Percentiles rank a stretch among this genome's conserved stretches.
Conservation (phyloP, 2,888 invertebrate genomes). For the Elysia crispata region DNA sequence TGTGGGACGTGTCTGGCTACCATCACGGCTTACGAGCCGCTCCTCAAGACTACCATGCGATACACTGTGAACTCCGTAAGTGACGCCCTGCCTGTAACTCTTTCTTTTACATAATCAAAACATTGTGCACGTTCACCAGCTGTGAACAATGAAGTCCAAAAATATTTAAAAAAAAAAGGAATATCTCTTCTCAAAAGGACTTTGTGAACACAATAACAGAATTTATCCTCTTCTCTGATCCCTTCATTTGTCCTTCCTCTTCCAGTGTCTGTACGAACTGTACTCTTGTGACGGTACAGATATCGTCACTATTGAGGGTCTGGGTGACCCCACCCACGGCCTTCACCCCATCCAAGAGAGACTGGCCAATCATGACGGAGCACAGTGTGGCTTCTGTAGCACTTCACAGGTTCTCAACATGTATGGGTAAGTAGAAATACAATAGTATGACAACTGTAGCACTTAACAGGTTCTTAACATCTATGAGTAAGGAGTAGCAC, state of each 20-base stretch:
- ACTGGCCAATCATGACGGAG: slow-evolving; percentile 84
- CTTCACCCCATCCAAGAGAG: slow-evolving; percentile 84
- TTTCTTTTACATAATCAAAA: too few relatives aligned
- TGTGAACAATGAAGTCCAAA: too few relatives aligned
- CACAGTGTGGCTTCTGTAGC: slow-evolving; percentile 87
- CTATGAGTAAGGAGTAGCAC: too few relatives aligned
- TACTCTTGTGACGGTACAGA: slow-evolving; percentile 77
- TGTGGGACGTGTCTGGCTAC: slow-evolving; percentile 78
- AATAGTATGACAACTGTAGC: too few relatives aligned
- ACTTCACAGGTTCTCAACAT: slow-evolving; percentile 88
- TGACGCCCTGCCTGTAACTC: too few relatives aligned
- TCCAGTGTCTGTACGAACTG: slow-evolving; percentile 48
- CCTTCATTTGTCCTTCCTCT: neutral
- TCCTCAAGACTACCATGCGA: slow-evolving; percentile 55
- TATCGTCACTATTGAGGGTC: slow-evolving; percentile 85
- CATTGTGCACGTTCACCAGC: too few relatives aligned
- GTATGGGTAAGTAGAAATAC: slow-evolving; percentile 82
- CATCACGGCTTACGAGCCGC: slow-evolving; percentile 63
- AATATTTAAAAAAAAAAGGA: too few relatives aligned
- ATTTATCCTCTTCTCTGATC: neutral
- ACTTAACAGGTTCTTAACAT: too few relatives aligned
- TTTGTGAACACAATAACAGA: too few relatives aligned
- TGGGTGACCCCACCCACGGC: slow-evolving; percentile 82
- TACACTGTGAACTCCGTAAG: slow-evolving; percentile 73
- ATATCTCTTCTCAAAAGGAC: too few relatives aligned